Evolutionary conservation across 2,797 vertebrate genomes (phyloP).

Genomic region (Coendou prehensilis): DNA sequence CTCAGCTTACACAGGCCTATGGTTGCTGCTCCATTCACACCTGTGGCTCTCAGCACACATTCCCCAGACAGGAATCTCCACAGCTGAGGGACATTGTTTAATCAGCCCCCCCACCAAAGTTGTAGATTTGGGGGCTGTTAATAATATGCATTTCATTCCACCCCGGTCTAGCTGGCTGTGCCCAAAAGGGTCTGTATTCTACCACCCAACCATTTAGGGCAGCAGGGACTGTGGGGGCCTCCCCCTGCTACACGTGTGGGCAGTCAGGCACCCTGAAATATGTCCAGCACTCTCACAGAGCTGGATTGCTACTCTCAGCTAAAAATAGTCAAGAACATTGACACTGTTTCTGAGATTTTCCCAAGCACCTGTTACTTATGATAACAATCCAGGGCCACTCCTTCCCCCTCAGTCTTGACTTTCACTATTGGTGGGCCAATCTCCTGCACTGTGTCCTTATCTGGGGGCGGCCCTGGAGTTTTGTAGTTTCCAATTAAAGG

Average conservation of each 20-base stretch:
- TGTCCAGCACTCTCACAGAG: neutral
- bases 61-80: neutral
- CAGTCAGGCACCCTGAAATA: neutral
- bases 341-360: neutral
- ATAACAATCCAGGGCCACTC: neutral
- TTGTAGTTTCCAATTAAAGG: neutral
- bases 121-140: neutral
- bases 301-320: neutral
- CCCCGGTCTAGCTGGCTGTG: neutral
- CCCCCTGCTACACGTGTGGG: neutral
- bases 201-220: neutral
- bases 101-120: neutral
- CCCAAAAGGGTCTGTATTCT: neutral
- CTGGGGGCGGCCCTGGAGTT: neutral
- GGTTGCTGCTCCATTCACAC: accelerated
- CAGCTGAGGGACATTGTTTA: neutral
- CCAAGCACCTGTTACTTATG: neutral
- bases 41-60: accelerated
- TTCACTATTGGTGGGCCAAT: neutral
- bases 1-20: neutral
- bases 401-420: neutral
- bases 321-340: neutral
- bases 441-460: neutral
- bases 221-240: too few species aligned
- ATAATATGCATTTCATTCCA: neutral